Evolutionary conservation across 2,113 vertebrate genomes (phyloP).

Genomic region (Xenus cinereus): DNA sequence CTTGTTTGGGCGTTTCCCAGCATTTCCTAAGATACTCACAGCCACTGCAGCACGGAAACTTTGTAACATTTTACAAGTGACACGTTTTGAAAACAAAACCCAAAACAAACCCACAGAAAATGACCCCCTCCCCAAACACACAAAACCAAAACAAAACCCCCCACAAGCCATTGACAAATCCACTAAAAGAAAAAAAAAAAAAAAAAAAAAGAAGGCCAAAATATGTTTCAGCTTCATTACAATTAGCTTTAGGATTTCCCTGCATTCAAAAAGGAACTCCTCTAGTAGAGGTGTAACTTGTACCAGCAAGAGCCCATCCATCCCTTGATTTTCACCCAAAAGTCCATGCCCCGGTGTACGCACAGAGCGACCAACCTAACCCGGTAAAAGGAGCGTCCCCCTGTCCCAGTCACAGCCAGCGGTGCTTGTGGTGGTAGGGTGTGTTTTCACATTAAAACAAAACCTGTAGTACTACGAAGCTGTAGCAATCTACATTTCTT

Average conservation of each 20-base stretch:
- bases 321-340: neutral
- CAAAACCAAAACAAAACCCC: neutral
- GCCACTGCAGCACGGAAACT: neutral
- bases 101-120: neutral
- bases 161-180: neutral
- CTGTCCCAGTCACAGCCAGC: fast-evolving
- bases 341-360: neutral
- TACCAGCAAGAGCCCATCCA: neutral
- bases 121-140: neutral
- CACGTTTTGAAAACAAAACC: neutral
- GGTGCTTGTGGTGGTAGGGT: neutral
- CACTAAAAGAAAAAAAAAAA: neutral
- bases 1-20: neutral
- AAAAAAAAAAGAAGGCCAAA: neutral
- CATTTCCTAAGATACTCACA: neutral
- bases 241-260: neutral
- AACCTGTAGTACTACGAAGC: neutral
- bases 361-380: fast-evolving
- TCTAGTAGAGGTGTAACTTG: neutral
- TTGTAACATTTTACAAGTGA: neutral
- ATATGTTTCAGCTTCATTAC: neutral
- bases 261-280: neutral
- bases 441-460: neutral
- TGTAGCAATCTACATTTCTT: neutral
- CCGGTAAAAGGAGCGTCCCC: neutral